Evolutionary conservation across 2,888 invertebrate genomes (phyloP).

Genomic region (Sabellastarte sp.): DNA sequence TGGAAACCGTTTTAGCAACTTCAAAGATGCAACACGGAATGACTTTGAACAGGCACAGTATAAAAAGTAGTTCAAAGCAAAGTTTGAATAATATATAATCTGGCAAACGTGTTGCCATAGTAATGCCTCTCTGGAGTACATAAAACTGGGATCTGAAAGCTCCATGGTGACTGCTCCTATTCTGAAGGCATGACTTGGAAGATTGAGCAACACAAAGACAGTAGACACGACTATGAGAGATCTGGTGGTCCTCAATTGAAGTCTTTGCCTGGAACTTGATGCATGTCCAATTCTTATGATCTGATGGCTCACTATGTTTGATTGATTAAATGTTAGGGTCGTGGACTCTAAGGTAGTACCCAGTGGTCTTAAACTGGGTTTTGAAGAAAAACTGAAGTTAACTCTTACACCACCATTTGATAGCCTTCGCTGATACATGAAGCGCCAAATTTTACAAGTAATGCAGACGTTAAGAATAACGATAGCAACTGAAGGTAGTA

Average conservation of each 20-base stretch:
- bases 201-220: slow-evolving; percentile 20
- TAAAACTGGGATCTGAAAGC: neutral
- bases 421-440: slow-evolving; percentile 2
- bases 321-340: neutral
- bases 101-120: slow-evolving; percentile 21
- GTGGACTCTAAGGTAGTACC: neutral
- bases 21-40: neutral
- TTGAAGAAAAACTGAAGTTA: too few species aligned
- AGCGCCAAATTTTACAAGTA: slow-evolving; percentile 15
- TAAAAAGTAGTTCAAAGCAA: slow-evolving; percentile 20
- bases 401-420: too few species aligned
- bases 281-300: neutral
- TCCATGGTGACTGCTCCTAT: slow-evolving; percentile 5
- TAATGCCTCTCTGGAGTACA: neutral
- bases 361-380: neutral
- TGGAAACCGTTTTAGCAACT: too few species aligned
- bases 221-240: slow-evolving; percentile 21
- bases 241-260: slow-evolving; percentile 20
- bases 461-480: slow-evolving; percentile 19
- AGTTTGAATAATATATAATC: slow-evolving; percentile 21
- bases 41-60: slow-evolving; percentile 18
- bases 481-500: slow-evolving; percentile 18
- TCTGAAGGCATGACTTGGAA: slow-evolving; percentile 22
- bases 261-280: slow-evolving; percentile 3
- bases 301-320: neutral